Conservation (phyloP, 2,888 invertebrate genomes). For the Caenorhabditis japonica region DNA sequence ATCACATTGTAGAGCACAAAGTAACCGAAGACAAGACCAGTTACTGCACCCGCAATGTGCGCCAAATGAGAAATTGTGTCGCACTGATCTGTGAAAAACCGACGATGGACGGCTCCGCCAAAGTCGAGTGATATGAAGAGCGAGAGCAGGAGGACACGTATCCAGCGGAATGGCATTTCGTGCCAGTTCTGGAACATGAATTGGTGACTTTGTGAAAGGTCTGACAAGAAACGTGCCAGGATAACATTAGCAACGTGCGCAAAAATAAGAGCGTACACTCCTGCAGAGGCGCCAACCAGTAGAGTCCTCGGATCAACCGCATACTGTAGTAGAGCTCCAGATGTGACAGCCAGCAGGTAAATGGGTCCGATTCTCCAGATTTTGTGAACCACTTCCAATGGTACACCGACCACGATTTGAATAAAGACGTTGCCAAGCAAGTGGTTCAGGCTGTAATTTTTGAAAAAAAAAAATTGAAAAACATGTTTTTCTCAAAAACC, state of each 20-base stretch:
- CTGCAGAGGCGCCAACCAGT: slow-evolving; percentile 81
- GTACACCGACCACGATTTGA: slow-evolving; percentile 92
- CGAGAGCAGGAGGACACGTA: slow-evolving; percentile 87
- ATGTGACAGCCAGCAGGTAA: slow-evolving; percentile 76
- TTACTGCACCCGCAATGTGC: slow-evolving; percentile 91
- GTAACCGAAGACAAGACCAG: slow-evolving; percentile 84
- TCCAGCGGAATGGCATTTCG: slow-evolving; percentile 93
- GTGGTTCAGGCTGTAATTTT: slow-evolving; percentile 80
- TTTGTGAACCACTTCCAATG: slow-evolving; percentile 94
- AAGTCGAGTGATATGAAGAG: slow-evolving; percentile 88
- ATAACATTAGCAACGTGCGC: slow-evolving; percentile 79
- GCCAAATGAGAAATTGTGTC: slow-evolving; percentile 93
- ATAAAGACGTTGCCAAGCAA: slow-evolving; percentile 90
- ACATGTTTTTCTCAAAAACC: too few species aligned
- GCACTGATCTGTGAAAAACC: slow-evolving; percentile 86
- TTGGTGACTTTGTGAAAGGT: not conserved
- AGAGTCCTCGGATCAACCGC: slow-evolving; percentile 81
- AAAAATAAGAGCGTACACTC: slow-evolving; percentile 78
- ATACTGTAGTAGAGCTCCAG: slow-evolving; percentile 80
- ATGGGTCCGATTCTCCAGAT: slow-evolving; percentile 85
- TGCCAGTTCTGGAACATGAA: slow-evolving; percentile 86
- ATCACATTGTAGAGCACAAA: slow-evolving; percentile 63
- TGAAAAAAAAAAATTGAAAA: slow-evolving; percentile 5
- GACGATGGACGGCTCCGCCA: slow-evolving; percentile 90
- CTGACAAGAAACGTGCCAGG: slow-evolving; percentile 72